Base-by-base conservation (phyloP, 2,888 invertebrate species). In the Drosophila greeni region DNA sequence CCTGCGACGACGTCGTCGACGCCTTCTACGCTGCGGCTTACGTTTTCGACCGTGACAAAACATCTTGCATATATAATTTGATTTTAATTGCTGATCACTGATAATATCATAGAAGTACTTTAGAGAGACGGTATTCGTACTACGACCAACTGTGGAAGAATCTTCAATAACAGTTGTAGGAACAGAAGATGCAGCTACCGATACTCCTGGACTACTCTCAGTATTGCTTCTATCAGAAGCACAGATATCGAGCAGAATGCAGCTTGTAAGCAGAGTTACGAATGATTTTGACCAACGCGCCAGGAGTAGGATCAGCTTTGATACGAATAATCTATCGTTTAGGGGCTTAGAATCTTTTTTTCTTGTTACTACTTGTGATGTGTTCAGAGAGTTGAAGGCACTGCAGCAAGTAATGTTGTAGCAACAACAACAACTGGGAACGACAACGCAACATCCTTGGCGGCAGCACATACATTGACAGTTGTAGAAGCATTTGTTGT, bases 21-120 rank as follows among this genome's bases (percentile, higher is more conserved):
- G 74, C 2, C 71, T 64, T 4, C 78, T 65, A 0, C 80, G 68
- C 9, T 82, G 76, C 24, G 85, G 67, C 16, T 70, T 61, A n/a
- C 75, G 29, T 42, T 76, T 85, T 3, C 79, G 73, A 53, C 75
- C 79, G 16, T 76, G 85, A 49, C 70, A 82, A 29, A 85, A 71
- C 73, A 82, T 79, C 40, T 73, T 82, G 47, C 82, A 76, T 9
- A 85, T 51, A 37, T 65, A 84, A 39, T 79, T 85, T 8, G 85
- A 68, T 59, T 79, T 82, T 7, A 79, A 42, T 42, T 85, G 85
- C 20, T 85, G 85, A 49, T 82, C 82, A 23, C 76, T 82, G 5
- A 76, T 60, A 11, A 81, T 61, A n/a, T 78, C 83, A 42, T 72
- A 68, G 5, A 67, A 71, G 12, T 62, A 49, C 16, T 72, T 83